Base-by-base conservation (phyloP, 1,140 invertebrate genomes). In the Drosophila sp. region DNA sequence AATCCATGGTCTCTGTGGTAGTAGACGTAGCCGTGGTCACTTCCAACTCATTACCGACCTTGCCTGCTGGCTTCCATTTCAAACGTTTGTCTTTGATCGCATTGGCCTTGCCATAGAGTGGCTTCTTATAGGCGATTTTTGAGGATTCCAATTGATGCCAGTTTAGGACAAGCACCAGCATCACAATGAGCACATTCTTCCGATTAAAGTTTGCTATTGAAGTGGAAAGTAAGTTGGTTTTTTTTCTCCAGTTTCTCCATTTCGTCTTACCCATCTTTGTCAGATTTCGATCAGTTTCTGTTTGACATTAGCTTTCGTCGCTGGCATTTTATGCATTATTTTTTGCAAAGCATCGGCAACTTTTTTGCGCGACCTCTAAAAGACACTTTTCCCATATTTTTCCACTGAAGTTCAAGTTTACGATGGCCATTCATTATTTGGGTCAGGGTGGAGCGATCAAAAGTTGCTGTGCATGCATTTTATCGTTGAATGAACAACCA, bases 81-180 rank as follows among this genome's bases (percentile, higher is more conserved):
- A 60, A 0, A 1, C 77, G 76, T n/a, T 79, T 79, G 11, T 90
- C 86, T 68, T 90, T 87, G 10, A 75, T 55, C n/a, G 50, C 55
- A 41, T 78, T 73, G 1, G 33, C 47, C 17, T 82, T 81, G 23
- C 77, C 80, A 23, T 79, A 75, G 8, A 91, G 68, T 1, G 85
- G 70, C 47, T 91, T 91, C 60, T 90, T 91, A 60, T 91, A 91
- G 4, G 83, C 80, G 2, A 91, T 87, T 54, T 91, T 91, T 4
- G 68, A 91, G 60, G 71, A 76, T 5, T 47, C 83, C 58, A 77
- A 58, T 8, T 79, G 70, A 27, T 57, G 70, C 66, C 40, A 86
- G 23, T 56, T 50, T 3, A 85, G 8, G 23, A 74, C 32, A 4
- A 73, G 11, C 17, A 66, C 32, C 25, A 64, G 3, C 33, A 56